Evolutionary conservation across 2,888 invertebrate species (phyloP), one percentile per base, ranked within the genome.

Genomic region (Octonoba sinensis): DNA sequence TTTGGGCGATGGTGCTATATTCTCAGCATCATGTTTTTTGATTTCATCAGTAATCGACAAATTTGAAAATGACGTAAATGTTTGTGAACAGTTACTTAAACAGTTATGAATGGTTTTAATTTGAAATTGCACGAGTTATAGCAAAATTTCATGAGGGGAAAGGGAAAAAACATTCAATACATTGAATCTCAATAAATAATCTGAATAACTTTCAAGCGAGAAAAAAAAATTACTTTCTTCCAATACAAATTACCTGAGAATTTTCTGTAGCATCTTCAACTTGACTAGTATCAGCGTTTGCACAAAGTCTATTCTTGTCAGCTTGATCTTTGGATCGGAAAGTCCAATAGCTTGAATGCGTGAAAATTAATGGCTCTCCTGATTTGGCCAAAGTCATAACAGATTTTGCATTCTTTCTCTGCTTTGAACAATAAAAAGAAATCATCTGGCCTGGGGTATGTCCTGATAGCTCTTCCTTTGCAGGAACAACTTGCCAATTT

Each of bases 341-440:
- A 46, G 82, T 82, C 89, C 89, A 89, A 84, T 89, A 89, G 73
- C 88, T 89, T 74, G 89, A 89, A 84, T 89, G 89, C 13, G 89
- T 89, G 4, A 88, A 85, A 57, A 78, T 69, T 15, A 84, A 44
- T 4, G 77, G 76, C 24, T 82, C 71, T 24, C 75, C 79, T 16
- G 74, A 12, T 70, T 71, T 82, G 6, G 82, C 54, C n/a, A 59
- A 67, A 0, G 64, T 18, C n/a, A 65, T 57, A 11, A 91, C 91
- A 85, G 91, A 91, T 86, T 88, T 90, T 84, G 91, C 89, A 77
- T 92, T 91, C n/a, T 47, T 71, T 86, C 92, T 91, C 88, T 95
- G 94, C 84, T 95, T 91, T 79, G 95, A 95, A 89, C 95, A 94
- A 88, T 95, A 95, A 67, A 88, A 87, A 0, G 88, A 88, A 92